A percentile compares a stretch with the other conserved stretches of the same genome.
phyloP scores from a whole-genome alignment of 2,888 invertebrate genomes.

The Camptogramma bilineatum region DNA sequence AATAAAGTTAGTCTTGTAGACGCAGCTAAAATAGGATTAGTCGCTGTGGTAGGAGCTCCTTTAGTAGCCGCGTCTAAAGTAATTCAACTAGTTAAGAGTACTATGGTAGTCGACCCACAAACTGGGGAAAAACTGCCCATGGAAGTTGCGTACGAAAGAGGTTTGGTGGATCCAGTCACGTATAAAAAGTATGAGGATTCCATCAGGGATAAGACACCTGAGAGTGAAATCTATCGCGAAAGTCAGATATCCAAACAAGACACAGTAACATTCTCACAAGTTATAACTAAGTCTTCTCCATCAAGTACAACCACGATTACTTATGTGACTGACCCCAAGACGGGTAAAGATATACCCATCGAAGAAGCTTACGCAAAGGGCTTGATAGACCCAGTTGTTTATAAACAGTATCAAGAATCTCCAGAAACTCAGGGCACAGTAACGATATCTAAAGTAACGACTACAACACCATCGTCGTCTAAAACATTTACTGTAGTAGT shows the following conservation, averaged over 20 bases:
- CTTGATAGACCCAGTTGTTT: constrained; percentile 61
- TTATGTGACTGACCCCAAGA: constrained; percentile 89
- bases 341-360: constrained; percentile 91
- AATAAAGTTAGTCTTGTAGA: constrained; percentile 89
- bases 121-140: constrained; percentile 92
- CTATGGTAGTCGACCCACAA: constrained; percentile 91
- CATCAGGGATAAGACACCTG: constrained; percentile 67
- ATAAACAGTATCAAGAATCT: constrained; percentile 42
- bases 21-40: constrained; percentile 91
- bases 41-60: constrained; percentile 91
- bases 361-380: constrained; percentile 91
- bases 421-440: constrained; percentile 36
- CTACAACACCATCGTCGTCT: constrained; percentile 60
- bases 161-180: constrained; percentile 87
- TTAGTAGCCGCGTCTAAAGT: constrained; percentile 89
- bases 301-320: constrained; percentile 45
- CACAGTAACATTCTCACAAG: constrained; percentile 55
- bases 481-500: constrained; percentile 67
- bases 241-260: constrained; percentile 50
- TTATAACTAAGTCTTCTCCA: constrained; percentile 43
- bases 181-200: constrained; percentile 83
- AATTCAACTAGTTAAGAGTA: constrained; percentile 87
- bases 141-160: constrained; percentile 92
- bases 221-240: constrained; percentile 53
- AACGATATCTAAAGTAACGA: constrained; percentile 64